These are phyloP conservation scores for Eledona agricola DNA, from an alignment of 2,888 invertebrate species.

Conservation along the genomic window DNA sequence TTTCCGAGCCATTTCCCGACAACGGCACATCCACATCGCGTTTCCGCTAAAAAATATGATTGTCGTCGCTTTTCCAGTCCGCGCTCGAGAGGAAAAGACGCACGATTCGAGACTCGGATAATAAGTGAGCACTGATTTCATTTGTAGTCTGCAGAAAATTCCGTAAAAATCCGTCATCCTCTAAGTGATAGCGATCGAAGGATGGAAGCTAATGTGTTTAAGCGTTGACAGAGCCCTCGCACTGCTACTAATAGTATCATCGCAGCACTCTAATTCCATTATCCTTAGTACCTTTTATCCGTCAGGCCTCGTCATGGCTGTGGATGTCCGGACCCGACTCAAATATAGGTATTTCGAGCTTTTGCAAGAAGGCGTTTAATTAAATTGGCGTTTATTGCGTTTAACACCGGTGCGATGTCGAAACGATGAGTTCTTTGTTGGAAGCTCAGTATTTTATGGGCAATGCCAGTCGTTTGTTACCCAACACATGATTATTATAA, in stretches of 20 bases:
- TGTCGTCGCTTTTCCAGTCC: not conserved
- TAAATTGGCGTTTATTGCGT: slow-evolving; percentile 31
- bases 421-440: too few relatives aligned
- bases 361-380: slow-evolving; percentile 31
- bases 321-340: slow-evolving; percentile 33
- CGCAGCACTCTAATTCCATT: slow-evolving; percentile 52
- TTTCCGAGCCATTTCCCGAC: not conserved
- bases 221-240: slow-evolving; percentile 49
- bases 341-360: slow-evolving; percentile 34
- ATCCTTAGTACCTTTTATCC: slow-evolving; percentile 52
- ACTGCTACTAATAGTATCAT: slow-evolving; percentile 52
- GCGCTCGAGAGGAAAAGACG: not conserved
- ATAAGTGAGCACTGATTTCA: slow-evolving; percentile 28
- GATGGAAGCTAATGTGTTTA: slow-evolving; percentile 50
- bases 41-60: not conserved
- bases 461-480: too few relatives aligned
- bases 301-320: slow-evolving; percentile 45
- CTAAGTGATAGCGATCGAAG: slow-evolving; percentile 43
- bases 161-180: slow-evolving; percentile 33
- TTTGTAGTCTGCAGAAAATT: slow-evolving; percentile 30
- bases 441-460: too few relatives aligned
- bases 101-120: slow-evolving; percentile 4
- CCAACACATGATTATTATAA: too few relatives aligned
- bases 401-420: too few relatives aligned
- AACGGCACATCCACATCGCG: not conserved